Percentiles rank a stretch among this genome's conserved stretches.
phyloP scores from a whole-genome alignment of 2,797 vertebrate genomes.

The Spea hammondii region DNA sequence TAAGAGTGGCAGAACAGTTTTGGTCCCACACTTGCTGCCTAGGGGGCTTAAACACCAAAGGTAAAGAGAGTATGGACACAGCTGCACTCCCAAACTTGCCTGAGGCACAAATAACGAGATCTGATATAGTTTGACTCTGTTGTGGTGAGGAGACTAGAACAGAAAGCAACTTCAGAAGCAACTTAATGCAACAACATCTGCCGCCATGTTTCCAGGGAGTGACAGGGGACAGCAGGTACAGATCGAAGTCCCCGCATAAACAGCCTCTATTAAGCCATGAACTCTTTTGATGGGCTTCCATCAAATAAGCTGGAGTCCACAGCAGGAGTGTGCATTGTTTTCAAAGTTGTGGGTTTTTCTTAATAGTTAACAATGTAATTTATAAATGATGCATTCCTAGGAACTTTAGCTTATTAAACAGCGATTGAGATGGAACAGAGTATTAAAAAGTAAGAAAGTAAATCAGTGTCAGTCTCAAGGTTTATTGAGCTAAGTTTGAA shows the following conservation, averaged over 20 bases:
- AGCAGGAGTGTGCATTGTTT: constrained; percentile 75
- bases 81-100: constrained; percentile 90
- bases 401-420: constrained; percentile 50
- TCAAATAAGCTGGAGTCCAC: constrained; percentile 67
- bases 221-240: constrained; percentile 88
- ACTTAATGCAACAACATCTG: constrained; percentile 88
- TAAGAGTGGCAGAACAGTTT: constrained; percentile 68
- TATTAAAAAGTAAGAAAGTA: constrained; percentile 47
- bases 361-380: constrained; percentile 74
- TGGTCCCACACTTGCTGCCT: constrained; percentile 85
- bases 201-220: constrained; percentile 83
- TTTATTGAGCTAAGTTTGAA: constrained; percentile 52
- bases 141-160: constrained; percentile 80
- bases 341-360: constrained; percentile 76
- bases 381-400: constrained; percentile 80
- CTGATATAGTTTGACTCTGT: constrained; percentile 87
- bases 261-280: constrained; percentile 68
- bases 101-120: constrained; percentile 92
- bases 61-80: constrained; percentile 89
- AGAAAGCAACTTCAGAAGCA: constrained; percentile 93
- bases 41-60: constrained; percentile 88
- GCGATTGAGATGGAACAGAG: constrained; percentile 40
- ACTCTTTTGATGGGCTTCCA: constrained; percentile 77
- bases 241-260: constrained; percentile 72
- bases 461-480: constrained; percentile 51